Evolutionary conservation across 2,113 vertebrate genomes (phyloP).

Genomic region (Oreocharis arfaki): DNA sequence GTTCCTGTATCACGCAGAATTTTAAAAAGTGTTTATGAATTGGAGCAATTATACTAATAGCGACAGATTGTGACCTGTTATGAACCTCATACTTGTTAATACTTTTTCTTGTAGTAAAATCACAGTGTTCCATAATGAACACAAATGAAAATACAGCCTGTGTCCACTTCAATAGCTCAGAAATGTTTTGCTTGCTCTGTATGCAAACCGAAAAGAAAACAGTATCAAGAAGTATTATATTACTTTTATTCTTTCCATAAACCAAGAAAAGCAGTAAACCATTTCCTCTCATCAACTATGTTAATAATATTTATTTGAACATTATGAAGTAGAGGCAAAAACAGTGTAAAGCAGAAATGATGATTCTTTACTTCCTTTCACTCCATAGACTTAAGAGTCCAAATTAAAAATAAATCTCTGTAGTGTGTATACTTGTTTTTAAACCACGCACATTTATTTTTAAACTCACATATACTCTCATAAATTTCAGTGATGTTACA

Average conservation of each 20-base stretch:
- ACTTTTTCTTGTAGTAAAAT: neutral
- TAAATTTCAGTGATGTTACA: neutral
- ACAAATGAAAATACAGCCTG: neutral
- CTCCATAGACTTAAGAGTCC: neutral
- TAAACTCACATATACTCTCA: neutral
- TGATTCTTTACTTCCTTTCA: neutral
- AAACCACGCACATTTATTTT: neutral
- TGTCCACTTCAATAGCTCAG: neutral
- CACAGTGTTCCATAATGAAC: neutral
- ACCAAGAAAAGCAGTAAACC: neutral
- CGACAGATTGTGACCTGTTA: neutral
- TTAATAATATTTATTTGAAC: neutral
- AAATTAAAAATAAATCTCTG: neutral
- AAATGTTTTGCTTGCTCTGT: neutral
- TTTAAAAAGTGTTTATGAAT: neutral
- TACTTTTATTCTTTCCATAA: neutral
- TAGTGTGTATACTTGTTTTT: neutral
- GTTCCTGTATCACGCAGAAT: fast-evolving
- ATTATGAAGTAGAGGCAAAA: neutral
- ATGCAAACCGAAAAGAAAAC: neutral
- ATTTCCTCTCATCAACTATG: neutral
- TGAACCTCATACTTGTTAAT: neutral
- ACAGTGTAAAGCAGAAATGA: neutral
- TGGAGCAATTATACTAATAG: neutral
- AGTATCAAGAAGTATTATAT: neutral